Conservation (phyloP, 2,888 invertebrate genomes). For the Fragum sueziense region DNA sequence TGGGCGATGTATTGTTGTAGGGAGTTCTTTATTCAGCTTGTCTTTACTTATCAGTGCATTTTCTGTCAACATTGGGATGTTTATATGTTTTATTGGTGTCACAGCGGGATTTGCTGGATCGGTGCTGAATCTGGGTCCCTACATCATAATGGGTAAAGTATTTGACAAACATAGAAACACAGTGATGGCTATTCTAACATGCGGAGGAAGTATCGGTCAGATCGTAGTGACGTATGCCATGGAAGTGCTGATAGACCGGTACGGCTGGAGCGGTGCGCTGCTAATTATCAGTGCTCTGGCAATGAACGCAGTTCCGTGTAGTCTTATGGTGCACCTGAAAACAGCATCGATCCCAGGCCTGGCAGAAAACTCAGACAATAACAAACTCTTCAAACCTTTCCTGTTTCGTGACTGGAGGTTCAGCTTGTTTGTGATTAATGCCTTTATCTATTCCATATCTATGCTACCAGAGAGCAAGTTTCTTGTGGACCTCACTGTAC, state of each 20-base stretch:
- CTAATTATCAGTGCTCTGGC: conserved; percentile 22
- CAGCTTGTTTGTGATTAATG: background rate
- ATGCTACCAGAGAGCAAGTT: conserved; percentile 23
- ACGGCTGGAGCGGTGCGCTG: conserved; percentile 31
- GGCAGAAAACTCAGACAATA: conserved; percentile 1
- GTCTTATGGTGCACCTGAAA: conserved; percentile 4
- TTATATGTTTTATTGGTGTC: conserved; percentile 19
- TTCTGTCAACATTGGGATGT: conserved; percentile 19
- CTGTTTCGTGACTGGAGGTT: conserved; percentile 17
- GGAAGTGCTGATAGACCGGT: conserved; percentile 23
- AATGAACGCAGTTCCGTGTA: conserved; percentile 22
- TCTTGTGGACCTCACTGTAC: conserved; percentile 24
- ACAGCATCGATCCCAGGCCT: background rate
- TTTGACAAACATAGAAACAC: conserved; percentile 7
- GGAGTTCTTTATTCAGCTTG: background rate
- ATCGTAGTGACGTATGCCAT: conserved; percentile 12
- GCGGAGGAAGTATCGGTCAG: conserved; percentile 30
- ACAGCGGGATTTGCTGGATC: conserved; percentile 14
- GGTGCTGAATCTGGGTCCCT: conserved; percentile 22
- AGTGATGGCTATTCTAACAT: conserved; percentile 10
- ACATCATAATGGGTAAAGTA: conserved; percentile 8
- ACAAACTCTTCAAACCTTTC: background rate
- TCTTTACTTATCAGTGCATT: conserved; percentile 3
- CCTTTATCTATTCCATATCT: conserved; percentile 7
- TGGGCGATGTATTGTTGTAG: conserved; percentile 18